A percentile compares a stretch with the other conserved stretches of the same genome.
phyloP scores from a whole-genome alignment of 2,888 invertebrate genomes.

The Germaria angustata region DNA sequence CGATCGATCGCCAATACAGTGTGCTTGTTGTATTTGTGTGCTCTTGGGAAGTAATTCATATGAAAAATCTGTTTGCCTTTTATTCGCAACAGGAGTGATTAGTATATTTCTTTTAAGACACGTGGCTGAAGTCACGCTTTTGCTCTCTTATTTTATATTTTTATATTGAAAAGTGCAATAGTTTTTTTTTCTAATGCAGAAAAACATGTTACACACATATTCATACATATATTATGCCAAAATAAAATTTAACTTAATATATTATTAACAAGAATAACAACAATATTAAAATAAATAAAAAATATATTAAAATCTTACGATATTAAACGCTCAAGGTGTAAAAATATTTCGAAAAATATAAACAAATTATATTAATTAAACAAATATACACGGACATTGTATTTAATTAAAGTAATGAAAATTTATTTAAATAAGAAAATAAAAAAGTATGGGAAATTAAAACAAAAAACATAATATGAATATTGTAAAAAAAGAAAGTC shows the following conservation, averaged over 20 bases:
- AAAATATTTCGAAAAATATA: background rate
- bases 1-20: no score
- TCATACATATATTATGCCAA: constrained; percentile 30
- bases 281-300: background rate
- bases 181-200: no score
- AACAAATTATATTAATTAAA: background rate
- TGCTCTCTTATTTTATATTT: no score
- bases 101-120: no score
- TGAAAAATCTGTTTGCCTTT: no score
- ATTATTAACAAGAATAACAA: background rate
- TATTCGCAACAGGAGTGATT: no score
- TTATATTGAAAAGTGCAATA: no score
- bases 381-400: background rate
- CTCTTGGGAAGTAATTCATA: no score
- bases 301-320: constrained; percentile 1
- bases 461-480: no score
- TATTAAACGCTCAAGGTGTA: constrained; percentile 47
- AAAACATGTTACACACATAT: background rate
- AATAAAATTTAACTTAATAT: constrained; percentile 11
- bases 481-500: constrained; percentile 33
- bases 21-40: no score
- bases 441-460: background rate
- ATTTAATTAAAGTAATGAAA: background rate
- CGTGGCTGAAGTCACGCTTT: no score
- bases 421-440: background rate